Base-by-base conservation (phyloP, 2,113 vertebrate genomes). In the Sinocyclocheilus grahami region DNA sequence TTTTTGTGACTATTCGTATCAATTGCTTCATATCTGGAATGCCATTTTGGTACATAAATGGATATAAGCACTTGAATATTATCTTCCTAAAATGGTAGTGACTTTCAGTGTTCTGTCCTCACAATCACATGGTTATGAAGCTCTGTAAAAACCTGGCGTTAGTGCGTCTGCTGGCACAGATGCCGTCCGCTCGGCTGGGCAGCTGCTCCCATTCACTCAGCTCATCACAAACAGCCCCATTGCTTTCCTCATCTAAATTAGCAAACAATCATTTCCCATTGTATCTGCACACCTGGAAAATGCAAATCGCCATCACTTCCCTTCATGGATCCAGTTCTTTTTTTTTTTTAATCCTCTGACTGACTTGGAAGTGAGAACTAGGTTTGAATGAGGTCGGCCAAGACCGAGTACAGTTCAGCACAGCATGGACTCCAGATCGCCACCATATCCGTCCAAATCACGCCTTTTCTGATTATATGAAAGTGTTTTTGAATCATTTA, bases 171-270 rank as follows among this genome's bases (percentile, higher is more conserved):
- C 62, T 53, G 46, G 80, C 80, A 71, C 80, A 37, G 48, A 48
- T 53, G 24, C 3, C 20, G 16, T 53, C 24, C 10, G 1, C 46
- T 82, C 24, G 1, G 18, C 27, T 6, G 11, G 46, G 46, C 81
- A 67, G 62, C 60, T 82, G 60, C 79, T 20, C 27, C 63, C 46
- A 37, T 82, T 82, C 80, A 30, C 46, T 33, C 80, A 67, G 46
- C 60, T 65, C n/a, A 60, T 80, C n/a, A 65, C 16, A 48, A 51
- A 67, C 63, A 67, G 12, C 39, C 63, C 63, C 42, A 69, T 13
- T 33, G 24, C 24, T 82, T 53, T 51, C 24, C 63, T 53, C 63
- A 71, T 82, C 65, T 71, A 33, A 71, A 82, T 82, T 55, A 82
- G 46, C 65, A 71, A 82, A 82, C 27, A 33, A 30, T 71, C 14